Conservation (phyloP, 2,888 invertebrate genomes). For the Papilio demoleus region DNA sequence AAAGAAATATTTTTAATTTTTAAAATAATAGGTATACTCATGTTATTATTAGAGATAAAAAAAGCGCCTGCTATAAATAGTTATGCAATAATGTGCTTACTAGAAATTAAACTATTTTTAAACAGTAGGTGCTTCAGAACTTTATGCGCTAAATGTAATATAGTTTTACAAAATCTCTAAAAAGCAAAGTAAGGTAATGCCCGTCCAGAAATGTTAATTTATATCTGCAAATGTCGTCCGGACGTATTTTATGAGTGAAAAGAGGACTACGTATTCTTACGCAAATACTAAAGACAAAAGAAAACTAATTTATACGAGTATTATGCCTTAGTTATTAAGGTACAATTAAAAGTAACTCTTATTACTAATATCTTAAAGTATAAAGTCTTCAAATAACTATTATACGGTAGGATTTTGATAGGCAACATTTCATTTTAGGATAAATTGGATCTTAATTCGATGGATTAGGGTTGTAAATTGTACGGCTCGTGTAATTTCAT, state of each 20-base stretch:
- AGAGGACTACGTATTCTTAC: slow-evolving; percentile 12
- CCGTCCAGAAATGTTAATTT: not conserved
- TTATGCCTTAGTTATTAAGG: not conserved
- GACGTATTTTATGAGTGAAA: slow-evolving; percentile 22
- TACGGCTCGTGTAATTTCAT: not conserved
- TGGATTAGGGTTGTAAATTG: not conserved
- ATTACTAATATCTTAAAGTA: not conserved
- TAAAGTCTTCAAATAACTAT: not conserved
- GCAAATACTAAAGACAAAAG: slow-evolving; percentile 35
- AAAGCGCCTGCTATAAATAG: slow-evolving; percentile 24
- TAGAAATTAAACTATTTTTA: not conserved
- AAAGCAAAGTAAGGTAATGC: not conserved
- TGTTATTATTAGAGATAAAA: not conserved
- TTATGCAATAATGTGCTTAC: slow-evolving; percentile 11
- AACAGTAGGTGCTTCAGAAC: slow-evolving; percentile 12
- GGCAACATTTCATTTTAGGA: not conserved
- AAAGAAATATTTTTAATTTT: too few species aligned
- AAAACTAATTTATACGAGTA: slow-evolving; percentile 34
- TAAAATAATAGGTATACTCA: too few species aligned
- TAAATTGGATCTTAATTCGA: not conserved
- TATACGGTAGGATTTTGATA: not conserved
- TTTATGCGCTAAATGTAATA: not conserved
- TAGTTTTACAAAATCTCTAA: not conserved
- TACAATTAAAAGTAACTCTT: slow-evolving; percentile 17
- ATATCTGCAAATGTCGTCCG: slow-evolving; percentile 9